Evolutionary conservation across 2,888 invertebrate genomes (phyloP).

Genomic region (Oxystoma pomonae): DNA sequence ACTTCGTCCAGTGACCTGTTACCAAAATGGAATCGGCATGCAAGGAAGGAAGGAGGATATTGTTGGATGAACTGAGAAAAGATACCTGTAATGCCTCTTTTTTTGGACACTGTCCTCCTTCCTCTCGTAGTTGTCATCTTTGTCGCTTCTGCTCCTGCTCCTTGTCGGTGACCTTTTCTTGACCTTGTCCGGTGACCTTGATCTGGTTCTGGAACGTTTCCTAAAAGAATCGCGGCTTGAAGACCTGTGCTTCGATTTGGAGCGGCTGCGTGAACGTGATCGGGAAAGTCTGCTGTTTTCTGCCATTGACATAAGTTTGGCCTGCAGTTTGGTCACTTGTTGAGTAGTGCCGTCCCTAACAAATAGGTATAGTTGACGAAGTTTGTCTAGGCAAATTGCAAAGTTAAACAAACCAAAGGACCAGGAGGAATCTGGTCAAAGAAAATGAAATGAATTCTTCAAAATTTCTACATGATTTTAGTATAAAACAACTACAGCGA

Average conservation of each 20-base stretch:
- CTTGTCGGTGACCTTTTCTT: constrained; percentile 32
- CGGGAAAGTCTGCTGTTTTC: constrained; percentile 47
- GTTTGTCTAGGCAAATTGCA: no score
- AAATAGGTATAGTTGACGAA: no score
- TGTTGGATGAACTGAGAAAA: no score
- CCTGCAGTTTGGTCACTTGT: constrained; percentile 58
- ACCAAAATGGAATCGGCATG: no score
- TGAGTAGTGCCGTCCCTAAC: constrained; percentile 33
- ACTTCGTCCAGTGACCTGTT: constrained; percentile 30
- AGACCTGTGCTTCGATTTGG: constrained; percentile 36
- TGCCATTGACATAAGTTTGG: constrained; percentile 59
- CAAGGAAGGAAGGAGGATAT: no score
- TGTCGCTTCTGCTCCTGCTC: constrained; percentile 36
- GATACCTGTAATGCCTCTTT: constrained; percentile 70
- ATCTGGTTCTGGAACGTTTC: constrained; percentile 35
- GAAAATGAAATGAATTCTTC: no score
- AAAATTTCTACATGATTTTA: no score
- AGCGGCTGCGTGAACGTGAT: constrained; percentile 41
- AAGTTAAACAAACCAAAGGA: no score
- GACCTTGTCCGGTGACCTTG: constrained; percentile 31
- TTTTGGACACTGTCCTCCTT: constrained; percentile 80
- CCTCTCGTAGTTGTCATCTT: constrained; percentile 61
- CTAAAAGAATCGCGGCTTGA: constrained; percentile 31
- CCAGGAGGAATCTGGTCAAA: no score
- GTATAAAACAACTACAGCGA: no score